Evolutionary conservation across 1,140 invertebrate species (phyloP).

Genomic region (Brachionus koreanus): DNA sequence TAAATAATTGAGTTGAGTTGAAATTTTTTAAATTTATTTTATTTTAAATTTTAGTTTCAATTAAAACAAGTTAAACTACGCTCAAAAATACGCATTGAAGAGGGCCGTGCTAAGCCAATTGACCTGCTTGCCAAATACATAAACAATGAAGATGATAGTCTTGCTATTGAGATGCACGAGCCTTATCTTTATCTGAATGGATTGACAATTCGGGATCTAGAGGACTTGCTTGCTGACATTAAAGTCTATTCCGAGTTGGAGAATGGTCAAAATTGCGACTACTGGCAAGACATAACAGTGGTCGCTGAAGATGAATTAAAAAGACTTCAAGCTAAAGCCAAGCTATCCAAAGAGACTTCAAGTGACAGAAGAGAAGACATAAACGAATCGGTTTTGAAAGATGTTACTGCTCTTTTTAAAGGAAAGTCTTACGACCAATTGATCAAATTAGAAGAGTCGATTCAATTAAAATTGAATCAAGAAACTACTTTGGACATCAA

Average conservation of each 20-base stretch:
- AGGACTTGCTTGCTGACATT: slow-evolving; percentile 94
- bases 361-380: slow-evolving; percentile 79
- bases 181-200: slow-evolving; percentile 93
- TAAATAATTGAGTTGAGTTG: slow-evolving; percentile 46
- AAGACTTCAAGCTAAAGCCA: slow-evolving; percentile 71
- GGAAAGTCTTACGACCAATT: slow-evolving; percentile 85
- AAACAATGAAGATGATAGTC: slow-evolving; percentile 74
- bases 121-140: slow-evolving; percentile 95
- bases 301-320: slow-evolving; percentile 91
- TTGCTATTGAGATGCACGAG: slow-evolving; percentile 90
- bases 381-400: slow-evolving; percentile 81
- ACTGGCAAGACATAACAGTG: slow-evolving; percentile 94
- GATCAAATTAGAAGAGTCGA: slow-evolving; percentile 74
- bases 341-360: slow-evolving; percentile 48
- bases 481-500: slow-evolving; percentile 88
- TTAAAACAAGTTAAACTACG: slow-evolving; percentile 66
- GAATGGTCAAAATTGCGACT: slow-evolving; percentile 77
- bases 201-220: slow-evolving; percentile 82
- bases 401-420: slow-evolving; percentile 84
- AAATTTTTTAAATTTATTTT: slow-evolving; percentile 12
- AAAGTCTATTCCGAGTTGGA: slow-evolving; percentile 67
- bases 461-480: slow-evolving; percentile 72
- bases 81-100: slow-evolving; percentile 88
- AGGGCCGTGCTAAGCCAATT: slow-evolving; percentile 93
- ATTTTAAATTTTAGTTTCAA: slow-evolving; percentile 50